Conservation (phyloP, 1,140 invertebrate genomes). For the Frieseomelitta varia region DNA sequence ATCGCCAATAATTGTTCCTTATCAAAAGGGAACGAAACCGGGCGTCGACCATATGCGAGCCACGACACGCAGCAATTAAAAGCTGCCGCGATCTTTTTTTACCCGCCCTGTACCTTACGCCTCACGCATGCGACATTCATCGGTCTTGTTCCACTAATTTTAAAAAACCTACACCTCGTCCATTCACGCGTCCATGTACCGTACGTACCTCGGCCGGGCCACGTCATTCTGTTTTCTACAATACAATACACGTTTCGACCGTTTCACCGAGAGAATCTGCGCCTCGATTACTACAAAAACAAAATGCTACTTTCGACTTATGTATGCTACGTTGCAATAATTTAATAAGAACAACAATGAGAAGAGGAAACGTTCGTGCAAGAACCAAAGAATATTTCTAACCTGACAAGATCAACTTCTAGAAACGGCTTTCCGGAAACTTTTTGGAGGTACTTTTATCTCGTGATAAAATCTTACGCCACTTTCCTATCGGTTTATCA, state of each 20-base stretch:
- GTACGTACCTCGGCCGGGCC: background rate
- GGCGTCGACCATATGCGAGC: conserved; percentile 59
- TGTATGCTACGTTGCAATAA: background rate
- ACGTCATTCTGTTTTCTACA: background rate
- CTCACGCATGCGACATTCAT: background rate
- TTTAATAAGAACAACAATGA: background rate
- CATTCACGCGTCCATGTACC: background rate
- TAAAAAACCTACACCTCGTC: background rate
- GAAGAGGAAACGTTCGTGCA: background rate
- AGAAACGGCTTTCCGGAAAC: background rate
- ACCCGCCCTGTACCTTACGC: background rate
- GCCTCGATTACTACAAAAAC: background rate
- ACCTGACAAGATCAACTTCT: conserved; percentile 22
- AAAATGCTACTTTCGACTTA: too few species aligned
- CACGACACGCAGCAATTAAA: conserved; percentile 54
- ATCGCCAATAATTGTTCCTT: conserved; percentile 68
- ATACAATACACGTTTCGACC: background rate
- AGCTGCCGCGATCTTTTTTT: conserved; percentile 13
- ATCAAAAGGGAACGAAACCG: conserved; percentile 56
- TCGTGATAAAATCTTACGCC: background rate
- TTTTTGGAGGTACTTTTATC: background rate
- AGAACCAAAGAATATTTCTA: background rate
- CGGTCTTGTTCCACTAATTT: background rate
- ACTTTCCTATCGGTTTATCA: background rate
- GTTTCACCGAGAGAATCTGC: too few species aligned